These are phyloP conservation scores for Lasius fuliginosus DNA, from an alignment of 2,888 invertebrate genomes.

Conservation along the genomic window DNA sequence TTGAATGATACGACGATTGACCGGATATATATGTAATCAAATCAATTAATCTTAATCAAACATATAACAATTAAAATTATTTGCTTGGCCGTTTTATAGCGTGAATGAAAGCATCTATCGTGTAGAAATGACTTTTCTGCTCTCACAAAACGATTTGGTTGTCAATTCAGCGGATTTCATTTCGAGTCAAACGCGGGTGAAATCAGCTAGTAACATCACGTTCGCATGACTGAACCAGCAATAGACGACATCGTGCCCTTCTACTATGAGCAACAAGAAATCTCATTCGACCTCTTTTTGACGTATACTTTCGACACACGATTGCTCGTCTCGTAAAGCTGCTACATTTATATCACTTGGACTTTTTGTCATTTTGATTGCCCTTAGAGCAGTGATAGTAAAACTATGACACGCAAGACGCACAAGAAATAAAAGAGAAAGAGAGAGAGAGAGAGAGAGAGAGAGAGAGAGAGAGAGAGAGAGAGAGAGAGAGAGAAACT, in stretches of 20 bases:
- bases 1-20: constrained; percentile 2
- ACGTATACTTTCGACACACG: constrained; percentile 48
- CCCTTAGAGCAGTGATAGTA: not conserved
- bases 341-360: not conserved
- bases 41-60: constrained; percentile 37
- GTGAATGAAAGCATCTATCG: not conserved
- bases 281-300: constrained; percentile 49
- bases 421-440: not conserved
- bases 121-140: not conserved
- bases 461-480: not conserved
- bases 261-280: constrained; percentile 60
- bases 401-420: not conserved
- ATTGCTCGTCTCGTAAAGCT: constrained; percentile 22
- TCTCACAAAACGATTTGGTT: constrained; percentile 22
- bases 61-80: not conserved
- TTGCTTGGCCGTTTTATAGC: constrained; percentile 20
- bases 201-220: constrained; percentile 70
- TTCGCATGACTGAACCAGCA: constrained; percentile 69
- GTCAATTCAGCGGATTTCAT: constrained; percentile 66
- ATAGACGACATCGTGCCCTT: constrained; percentile 55
- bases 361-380: not conserved
- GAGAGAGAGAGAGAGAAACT: not conserved
- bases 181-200: constrained; percentile 66
- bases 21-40: constrained; percentile 23
- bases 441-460: not conserved